These are phyloP conservation scores for Taenioides sp. DNA, from an alignment of 2,797 vertebrate genomes.

Conservation along the genomic window DNA sequence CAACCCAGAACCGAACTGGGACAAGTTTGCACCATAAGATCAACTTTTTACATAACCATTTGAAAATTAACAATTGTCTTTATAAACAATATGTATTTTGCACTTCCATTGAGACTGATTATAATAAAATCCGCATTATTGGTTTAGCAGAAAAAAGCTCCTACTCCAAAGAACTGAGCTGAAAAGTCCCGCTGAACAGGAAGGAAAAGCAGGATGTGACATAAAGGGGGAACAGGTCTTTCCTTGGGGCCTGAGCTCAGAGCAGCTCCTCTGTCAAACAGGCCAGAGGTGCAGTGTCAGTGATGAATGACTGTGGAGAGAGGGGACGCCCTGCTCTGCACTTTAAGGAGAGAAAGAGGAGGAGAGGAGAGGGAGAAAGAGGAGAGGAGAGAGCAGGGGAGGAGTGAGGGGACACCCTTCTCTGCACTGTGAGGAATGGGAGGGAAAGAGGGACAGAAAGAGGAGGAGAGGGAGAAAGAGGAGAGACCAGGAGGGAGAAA, in stretches of 20 bases:
- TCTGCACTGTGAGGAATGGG: too few species aligned
- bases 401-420: too few species aligned
- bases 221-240: constrained; percentile 49
- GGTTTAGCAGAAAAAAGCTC: neutral
- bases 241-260: constrained; percentile 33
- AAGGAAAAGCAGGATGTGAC: constrained; percentile 67
- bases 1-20: too few species aligned
- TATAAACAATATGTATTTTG: neutral
- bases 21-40: too few species aligned
- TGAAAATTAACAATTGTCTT: neutral
- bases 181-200: constrained; percentile 24
- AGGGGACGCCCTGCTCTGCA: constrained; percentile 26
- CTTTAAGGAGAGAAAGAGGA: too few species aligned
- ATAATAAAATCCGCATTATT: neutral
- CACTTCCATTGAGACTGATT: neutral
- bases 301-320: constrained; percentile 50
- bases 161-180: neutral
- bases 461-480: too few species aligned
- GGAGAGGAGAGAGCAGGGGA: too few species aligned
- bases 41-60: neutral
- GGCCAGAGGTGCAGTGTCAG: constrained; percentile 49
- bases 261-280: constrained; percentile 34
- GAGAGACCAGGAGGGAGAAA: too few species aligned
- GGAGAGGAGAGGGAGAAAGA: neutral
- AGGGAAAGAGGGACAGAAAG: too few species aligned